Percentiles rank a stretch among this genome's conserved stretches.
phyloP scores from a whole-genome alignment of 1,140 invertebrate genomes.

The Calephelis virginiensis region DNA sequence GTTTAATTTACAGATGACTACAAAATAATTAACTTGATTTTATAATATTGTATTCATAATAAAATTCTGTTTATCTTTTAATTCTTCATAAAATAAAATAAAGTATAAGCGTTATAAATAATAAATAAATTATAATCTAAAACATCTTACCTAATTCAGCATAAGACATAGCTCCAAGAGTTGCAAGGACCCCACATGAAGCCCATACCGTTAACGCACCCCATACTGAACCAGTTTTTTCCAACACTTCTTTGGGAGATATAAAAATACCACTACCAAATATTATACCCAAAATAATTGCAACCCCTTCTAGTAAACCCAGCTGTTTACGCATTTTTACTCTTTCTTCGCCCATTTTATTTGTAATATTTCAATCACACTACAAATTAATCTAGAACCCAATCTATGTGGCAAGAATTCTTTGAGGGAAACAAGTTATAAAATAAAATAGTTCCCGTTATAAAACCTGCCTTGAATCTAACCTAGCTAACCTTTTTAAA shows the following conservation, averaged over 20 bases:
- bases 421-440: slow-evolving; percentile 15
- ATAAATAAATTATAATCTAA: background rate
- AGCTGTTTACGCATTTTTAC: slow-evolving; percentile 89
- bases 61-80: no score
- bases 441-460: slow-evolving; percentile 21
- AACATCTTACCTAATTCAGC: slow-evolving; percentile 91
- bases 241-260: slow-evolving; percentile 95
- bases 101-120: background rate
- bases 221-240: slow-evolving; percentile 92
- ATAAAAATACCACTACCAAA: slow-evolving; percentile 97
- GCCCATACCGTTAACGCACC: slow-evolving; percentile 94
- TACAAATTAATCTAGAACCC: background rate
- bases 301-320: slow-evolving; percentile 90
- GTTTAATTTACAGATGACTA: no score
- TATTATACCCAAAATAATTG: slow-evolving; percentile 93
- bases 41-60: no score
- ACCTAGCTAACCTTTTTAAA: slow-evolving; percentile 24
- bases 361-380: background rate
- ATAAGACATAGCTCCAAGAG: slow-evolving; percentile 95
- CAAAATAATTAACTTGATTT: background rate
- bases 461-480: slow-evolving; percentile 22
- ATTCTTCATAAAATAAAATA: no score
- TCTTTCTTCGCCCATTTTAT: slow-evolving; percentile 71
- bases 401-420: slow-evolving; percentile 2
- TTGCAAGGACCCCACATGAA: slow-evolving; percentile 90